A percentile compares a stretch with the other conserved stretches of the same genome.
phyloP scores from a whole-genome alignment of 2,797 vertebrate species.

The Aselliscus stoliczkanus region DNA sequence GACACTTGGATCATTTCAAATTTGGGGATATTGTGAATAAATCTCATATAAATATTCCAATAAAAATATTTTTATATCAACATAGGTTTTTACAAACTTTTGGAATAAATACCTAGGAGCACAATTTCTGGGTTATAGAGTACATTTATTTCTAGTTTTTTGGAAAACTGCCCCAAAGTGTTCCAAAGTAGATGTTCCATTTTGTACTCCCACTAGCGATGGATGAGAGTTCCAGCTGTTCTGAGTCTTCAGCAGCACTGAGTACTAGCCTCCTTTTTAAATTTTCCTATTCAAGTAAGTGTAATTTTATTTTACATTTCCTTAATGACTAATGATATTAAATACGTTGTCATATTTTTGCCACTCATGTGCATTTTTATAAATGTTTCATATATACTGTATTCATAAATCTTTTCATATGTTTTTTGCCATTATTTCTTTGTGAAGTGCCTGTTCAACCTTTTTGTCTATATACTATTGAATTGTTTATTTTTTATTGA shows the following conservation, averaged over 20 bases:
- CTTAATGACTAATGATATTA: neutral
- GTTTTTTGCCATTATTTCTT: neutral
- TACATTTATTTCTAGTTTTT: neutral
- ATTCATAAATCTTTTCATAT: neutral
- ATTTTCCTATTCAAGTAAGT: neutral
- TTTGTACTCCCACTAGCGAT: neutral
- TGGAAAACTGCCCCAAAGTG: neutral
- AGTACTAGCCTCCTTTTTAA: neutral
- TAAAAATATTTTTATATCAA: neutral
- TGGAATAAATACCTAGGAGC: neutral
- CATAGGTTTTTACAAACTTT: neutral
- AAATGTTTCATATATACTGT: neutral
- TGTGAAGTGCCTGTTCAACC: neutral
- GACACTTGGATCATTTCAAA: neutral
- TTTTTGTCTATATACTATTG: neutral
- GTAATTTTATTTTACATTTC: neutral
- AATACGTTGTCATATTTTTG: neutral
- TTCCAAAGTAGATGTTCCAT: neutral
- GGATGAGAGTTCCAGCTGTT: neutral
- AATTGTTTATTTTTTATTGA: neutral
- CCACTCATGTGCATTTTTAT: neutral
- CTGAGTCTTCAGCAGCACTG: neutral
- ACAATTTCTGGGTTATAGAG: neutral
- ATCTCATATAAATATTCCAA: neutral
- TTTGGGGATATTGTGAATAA: neutral